phyloP scores from a whole-genome alignment of 1,140 invertebrate genomes.

The Leptoteleia sp. region DNA sequence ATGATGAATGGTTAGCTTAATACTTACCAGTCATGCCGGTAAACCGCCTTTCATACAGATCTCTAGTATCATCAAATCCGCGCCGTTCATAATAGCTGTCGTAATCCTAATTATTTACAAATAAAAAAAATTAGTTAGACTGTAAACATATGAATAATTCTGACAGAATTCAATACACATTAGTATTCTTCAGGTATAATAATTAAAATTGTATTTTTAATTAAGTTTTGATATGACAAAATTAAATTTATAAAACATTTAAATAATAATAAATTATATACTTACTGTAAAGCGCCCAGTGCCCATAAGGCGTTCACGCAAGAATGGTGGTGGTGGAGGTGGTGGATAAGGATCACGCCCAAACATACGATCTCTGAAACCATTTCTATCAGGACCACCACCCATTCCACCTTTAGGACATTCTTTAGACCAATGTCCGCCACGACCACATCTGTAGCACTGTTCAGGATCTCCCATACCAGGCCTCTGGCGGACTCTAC shows the following conservation, averaged over 20 bases:
- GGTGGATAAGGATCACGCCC: conserved; percentile 91
- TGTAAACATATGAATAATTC: too few relatives aligned
- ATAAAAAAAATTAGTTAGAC: too few relatives aligned
- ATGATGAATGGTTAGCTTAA: too few relatives aligned
- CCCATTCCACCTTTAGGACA: conserved; percentile 88
- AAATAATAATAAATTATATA: too few relatives aligned
- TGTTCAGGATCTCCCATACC: conserved; percentile 97
- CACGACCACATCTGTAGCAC: conserved; percentile 95
- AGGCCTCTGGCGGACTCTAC: conserved; percentile 93
- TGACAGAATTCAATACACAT: too few relatives aligned
- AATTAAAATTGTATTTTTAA: too few relatives aligned
- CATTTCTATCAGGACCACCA: conserved; percentile 86
- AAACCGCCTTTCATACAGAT: conserved; percentile 90
- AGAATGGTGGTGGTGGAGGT: conserved; percentile 91
- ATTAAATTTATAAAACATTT: too few relatives aligned
- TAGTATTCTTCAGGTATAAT: too few relatives aligned
- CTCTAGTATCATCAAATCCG: conserved; percentile 87
- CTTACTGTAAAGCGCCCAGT: conserved; percentile 88
- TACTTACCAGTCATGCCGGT: conserved; percentile 83
- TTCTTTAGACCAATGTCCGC: conserved; percentile 97
- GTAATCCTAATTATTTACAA: conserved; percentile 85
- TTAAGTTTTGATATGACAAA: conserved; percentile 7
- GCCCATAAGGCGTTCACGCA: conserved; percentile 92
- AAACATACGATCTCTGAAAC: conserved; percentile 91
- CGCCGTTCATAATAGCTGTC: conserved; percentile 90